Evolutionary conservation across 2,888 invertebrate genomes (phyloP), one percentile per base, ranked within the genome.

Genomic region (Merodon equestris): DNA sequence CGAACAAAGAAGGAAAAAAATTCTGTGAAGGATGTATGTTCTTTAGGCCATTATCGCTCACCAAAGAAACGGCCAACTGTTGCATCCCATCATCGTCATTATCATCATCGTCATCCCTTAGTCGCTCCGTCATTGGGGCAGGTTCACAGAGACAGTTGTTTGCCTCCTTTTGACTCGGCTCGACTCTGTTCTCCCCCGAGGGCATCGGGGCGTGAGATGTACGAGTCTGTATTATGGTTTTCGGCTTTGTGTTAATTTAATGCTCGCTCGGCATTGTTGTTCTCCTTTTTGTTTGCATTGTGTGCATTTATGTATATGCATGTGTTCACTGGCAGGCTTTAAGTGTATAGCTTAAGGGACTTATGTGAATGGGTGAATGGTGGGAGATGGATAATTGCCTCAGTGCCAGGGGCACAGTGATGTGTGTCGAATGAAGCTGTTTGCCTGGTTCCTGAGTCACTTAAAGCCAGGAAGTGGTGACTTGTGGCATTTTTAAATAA

Each of bases 41-140:
- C 76, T 42, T 34, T 48, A 67, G 76, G 76, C 68, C 42, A 63
- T 63, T 53, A 50, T 57, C 51, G 38, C 15, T 27, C 14, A 48
- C 40, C 47, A 53, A 38, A 12, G 12, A 47, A 18, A 18, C 36
- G 58, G 38, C 72, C 50, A 61, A 61, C 61, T 61, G 63, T 60
- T 64, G 64, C 53, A n/a, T 12, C n/a, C 13, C 54, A 60, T 54
- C 57, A 50, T 63, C 44, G 7, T 27, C 27, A 27, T 27, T 7
- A 68, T 45, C 40, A 47, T 47, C 9, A 10, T 54, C 27, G 3
- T 34, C 12, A 47, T 40, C 10, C 10, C 40, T 7, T 40, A 9
- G 10, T n/a, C 40, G 42, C n/a, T 17, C 13, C 27, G 50, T 40
- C 51, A 56, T 60, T 71, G 60, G 18, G 71, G 50, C 34, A 60